A percentile compares a stretch with the other conserved stretches of the same genome.
Evolutionary conservation across 2,113 vertebrate genomes (phyloP).

Genomic region (Lepus americanus): DNA sequence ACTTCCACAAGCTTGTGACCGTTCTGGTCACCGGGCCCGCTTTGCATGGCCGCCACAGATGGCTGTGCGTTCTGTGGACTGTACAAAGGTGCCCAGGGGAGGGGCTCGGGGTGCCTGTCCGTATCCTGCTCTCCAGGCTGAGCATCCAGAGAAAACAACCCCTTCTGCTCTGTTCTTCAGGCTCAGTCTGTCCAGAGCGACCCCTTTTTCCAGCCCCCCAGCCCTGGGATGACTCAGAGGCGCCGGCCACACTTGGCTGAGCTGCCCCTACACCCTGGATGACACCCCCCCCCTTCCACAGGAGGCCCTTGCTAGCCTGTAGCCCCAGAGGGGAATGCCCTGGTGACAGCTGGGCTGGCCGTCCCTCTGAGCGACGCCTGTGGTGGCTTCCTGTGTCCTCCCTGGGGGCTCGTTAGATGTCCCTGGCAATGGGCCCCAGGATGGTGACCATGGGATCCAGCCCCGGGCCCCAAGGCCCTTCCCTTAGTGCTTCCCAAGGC

Average conservation of each 20-base stretch:
- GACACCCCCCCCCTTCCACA: neutral
- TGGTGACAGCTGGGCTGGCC: neutral
- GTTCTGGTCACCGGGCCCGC: neutral
- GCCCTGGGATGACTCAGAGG: neutral
- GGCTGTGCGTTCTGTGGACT: neutral
- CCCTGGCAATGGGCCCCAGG: conserved; percentile 59
- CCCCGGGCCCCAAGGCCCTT: neutral
- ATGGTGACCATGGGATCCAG: neutral
- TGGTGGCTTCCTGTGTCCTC: conserved; percentile 66
- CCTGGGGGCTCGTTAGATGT: conserved; percentile 71
- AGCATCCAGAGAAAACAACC: neutral
- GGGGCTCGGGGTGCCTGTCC: neutral
- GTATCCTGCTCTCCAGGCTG: neutral
- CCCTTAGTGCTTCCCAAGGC: neutral
- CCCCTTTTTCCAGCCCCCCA: neutral
- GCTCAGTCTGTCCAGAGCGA: neutral
- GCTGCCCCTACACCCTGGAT: neutral
- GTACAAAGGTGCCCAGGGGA: neutral
- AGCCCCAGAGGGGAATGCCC: conserved; percentile 26
- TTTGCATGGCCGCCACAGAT: neutral
- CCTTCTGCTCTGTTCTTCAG: neutral
- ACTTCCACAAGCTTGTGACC: neutral
- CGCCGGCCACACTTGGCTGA: neutral
- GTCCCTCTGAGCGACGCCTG: neutral
- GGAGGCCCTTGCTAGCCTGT: neutral